Evolutionary conservation across 2,888 invertebrate species (phyloP).

Genomic region (Merodon equestris): DNA sequence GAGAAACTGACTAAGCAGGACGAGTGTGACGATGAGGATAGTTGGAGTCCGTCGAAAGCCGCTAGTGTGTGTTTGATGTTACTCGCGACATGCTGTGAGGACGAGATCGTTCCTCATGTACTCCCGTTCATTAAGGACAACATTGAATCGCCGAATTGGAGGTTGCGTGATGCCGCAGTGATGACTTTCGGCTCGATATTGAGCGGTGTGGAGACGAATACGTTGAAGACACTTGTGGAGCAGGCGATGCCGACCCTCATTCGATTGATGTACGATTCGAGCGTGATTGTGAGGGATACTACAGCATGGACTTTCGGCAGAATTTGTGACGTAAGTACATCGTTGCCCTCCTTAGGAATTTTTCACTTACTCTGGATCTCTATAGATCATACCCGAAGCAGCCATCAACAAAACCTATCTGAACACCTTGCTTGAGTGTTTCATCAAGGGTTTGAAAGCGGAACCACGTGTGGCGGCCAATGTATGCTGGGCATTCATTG

Average conservation of each 20-base stretch:
- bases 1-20: conserved; percentile 97
- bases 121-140: conserved; percentile 97
- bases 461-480: conserved; percentile 98
- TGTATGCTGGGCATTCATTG: conserved; percentile 99
- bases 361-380: conserved; percentile 2
- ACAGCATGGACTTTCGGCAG: conserved; percentile 99
- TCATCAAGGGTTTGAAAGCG: conserved; percentile 91
- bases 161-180: conserved; percentile 95
- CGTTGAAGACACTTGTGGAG: conserved; percentile 95
- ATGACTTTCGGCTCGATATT: conserved; percentile 98
- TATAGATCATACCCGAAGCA: conserved; percentile 90
- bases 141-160: conserved; percentile 95
- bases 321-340: conserved; percentile 89
- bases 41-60: conserved; percentile 99
- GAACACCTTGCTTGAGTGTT: conserved; percentile 88
- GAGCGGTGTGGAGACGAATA: conserved; percentile 92
- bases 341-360: neutral
- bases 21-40: conserved; percentile 98
- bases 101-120: conserved; percentile 96
- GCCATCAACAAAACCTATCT: conserved; percentile 93
- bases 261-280: conserved; percentile 94
- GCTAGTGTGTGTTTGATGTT: conserved; percentile 99
- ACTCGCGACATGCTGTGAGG: conserved; percentile 97
- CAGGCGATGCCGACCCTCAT: conserved; percentile 98
- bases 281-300: conserved; percentile 97